A percentile compares a stretch with the other conserved stretches of the same genome.
phyloP scores from a whole-genome alignment of 2,797 vertebrate species.

The Galagoides demidoff region DNA sequence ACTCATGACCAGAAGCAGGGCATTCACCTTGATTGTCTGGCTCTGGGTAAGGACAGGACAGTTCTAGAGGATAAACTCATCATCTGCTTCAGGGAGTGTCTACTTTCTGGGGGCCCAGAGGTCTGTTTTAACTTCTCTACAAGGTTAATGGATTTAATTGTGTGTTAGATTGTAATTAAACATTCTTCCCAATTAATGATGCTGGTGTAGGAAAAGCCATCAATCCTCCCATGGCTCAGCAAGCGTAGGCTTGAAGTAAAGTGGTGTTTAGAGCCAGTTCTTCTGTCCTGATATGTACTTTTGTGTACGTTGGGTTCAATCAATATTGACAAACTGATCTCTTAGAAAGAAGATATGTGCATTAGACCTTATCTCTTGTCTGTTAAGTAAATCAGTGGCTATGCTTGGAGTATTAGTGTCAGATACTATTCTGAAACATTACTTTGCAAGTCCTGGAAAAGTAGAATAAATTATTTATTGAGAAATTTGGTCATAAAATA shows the following conservation, averaged over 20 bases:
- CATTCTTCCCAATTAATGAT: constrained; percentile 63
- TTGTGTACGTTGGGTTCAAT: constrained; percentile 48
- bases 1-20: background rate
- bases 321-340: constrained; percentile 51
- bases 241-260: constrained; percentile 50
- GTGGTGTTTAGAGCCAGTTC: constrained; percentile 50
- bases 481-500: constrained; percentile 60
- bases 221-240: constrained; percentile 43
- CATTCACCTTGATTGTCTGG: background rate
- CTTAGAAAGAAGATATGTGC: constrained; percentile 52
- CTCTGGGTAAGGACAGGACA: background rate
- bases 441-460: constrained; percentile 71
- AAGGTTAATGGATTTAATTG: constrained; percentile 68
- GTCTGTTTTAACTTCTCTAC: constrained; percentile 57
- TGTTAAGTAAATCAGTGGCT: constrained; percentile 37
- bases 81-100: background rate
- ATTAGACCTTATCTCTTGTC: constrained; percentile 55
- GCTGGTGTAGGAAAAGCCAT: constrained; percentile 21
- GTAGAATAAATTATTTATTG: constrained; percentile 70
- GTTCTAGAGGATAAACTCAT: background rate
- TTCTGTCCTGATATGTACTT: constrained; percentile 17
- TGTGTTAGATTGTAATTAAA: constrained; percentile 67
- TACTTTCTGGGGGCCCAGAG: background rate
- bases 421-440: constrained; percentile 56
- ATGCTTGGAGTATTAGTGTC: constrained; percentile 18